These are phyloP conservation scores for Microcebus murinus DNA, from an alignment of 2,113 vertebrate species.

Conservation along the genomic window DNA sequence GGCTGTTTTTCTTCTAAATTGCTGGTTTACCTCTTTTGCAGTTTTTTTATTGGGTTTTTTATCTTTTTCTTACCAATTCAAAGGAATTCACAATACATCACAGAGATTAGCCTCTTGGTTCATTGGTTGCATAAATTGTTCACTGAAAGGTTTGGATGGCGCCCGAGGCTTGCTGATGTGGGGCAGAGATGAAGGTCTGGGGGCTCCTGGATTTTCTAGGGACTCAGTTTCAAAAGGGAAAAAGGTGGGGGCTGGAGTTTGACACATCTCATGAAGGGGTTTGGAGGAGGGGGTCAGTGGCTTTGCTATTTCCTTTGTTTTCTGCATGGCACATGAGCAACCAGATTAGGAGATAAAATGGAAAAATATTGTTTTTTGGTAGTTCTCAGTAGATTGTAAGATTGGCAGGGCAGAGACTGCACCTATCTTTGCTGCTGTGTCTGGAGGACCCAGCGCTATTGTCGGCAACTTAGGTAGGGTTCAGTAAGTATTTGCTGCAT, in stretches of 20 bases:
- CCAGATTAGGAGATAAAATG: not conserved
- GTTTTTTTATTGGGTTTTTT: not conserved
- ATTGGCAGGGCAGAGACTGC: not conserved
- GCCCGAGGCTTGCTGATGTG: not conserved
- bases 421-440: not conserved
- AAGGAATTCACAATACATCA: not conserved
- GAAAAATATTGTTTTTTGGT: not conserved
- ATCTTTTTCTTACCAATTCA: not conserved
- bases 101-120: not conserved
- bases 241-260: not conserved
- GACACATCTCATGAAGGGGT: not conserved
- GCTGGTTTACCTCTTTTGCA: not conserved
- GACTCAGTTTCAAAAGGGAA: not conserved
- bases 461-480: accelerated
- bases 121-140: not conserved
- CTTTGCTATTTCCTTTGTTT: not conserved
- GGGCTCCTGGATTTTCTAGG: not conserved
- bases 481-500: not conserved
- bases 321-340: not conserved
- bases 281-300: not conserved
- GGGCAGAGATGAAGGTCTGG: not conserved
- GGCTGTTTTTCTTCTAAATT: not conserved
- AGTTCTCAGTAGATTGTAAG: not conserved
- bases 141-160: not conserved
- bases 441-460: not conserved